These are phyloP conservation scores for Carettochelys insculpta DNA, from an alignment of 2,113 vertebrate species.

Conservation along the genomic window DNA sequence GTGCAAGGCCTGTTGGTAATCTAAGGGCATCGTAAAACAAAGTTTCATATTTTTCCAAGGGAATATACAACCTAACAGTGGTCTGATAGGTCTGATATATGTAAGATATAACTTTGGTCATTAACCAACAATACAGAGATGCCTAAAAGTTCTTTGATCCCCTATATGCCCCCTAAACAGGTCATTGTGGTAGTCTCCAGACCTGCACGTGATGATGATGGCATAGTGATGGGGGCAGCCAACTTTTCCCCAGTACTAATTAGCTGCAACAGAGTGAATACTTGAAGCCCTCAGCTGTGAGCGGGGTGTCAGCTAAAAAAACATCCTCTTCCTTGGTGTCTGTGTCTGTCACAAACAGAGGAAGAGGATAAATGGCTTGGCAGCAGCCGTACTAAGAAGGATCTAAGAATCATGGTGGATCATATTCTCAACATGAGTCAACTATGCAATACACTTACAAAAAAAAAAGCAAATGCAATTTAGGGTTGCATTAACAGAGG, in stretches of 20 bases:
- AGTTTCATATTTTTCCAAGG: background rate
- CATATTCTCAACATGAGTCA: background rate
- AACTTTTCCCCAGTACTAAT: background rate
- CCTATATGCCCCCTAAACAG: accelerated
- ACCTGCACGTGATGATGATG: background rate
- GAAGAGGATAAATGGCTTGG: background rate
- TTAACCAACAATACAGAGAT: background rate
- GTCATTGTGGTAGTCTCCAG: background rate
- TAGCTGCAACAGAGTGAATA: background rate
- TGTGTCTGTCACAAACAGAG: background rate
- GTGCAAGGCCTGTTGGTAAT: background rate
- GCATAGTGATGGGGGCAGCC: accelerated
- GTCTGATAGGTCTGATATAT: no score
- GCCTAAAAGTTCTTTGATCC: background rate
- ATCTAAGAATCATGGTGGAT: background rate
- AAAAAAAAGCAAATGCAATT: background rate
- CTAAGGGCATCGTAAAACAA: background rate
- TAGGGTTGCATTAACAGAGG: background rate
- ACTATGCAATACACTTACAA: background rate
- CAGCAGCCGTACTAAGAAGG: background rate
- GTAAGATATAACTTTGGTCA: background rate
- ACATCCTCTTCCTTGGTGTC: no score
- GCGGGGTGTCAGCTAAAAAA: background rate
- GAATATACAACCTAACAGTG: background rate
- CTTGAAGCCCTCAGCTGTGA: background rate